Conservation (phyloP, 2,797 vertebrate genomes). For the Coccyzus lansbergi region DNA sequence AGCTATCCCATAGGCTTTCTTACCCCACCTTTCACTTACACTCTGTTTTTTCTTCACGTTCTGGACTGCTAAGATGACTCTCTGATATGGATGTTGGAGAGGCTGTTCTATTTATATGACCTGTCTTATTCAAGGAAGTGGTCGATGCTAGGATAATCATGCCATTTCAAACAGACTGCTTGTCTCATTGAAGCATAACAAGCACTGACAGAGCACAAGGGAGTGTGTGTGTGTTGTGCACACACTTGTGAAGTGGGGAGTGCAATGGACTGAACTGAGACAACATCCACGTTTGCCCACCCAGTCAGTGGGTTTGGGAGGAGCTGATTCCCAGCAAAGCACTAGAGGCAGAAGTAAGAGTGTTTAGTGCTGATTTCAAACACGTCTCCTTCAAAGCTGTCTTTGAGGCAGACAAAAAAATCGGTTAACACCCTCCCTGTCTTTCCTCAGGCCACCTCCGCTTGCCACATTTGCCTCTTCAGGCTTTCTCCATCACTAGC, state of each 20-base stretch:
- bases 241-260: background rate
- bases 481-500: background rate
- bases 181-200: background rate
- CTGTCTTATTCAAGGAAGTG: background rate
- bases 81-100: background rate
- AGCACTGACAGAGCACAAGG: background rate
- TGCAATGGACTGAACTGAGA: rapidly evolving
- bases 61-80: background rate
- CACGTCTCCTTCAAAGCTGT: background rate
- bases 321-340: background rate
- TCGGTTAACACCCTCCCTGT: background rate
- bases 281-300: background rate
- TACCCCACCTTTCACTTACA: background rate
- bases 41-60: background rate
- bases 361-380: background rate
- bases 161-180: constrained; percentile 7
- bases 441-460: background rate
- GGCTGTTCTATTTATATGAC: constrained; percentile 4
- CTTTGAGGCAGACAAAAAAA: background rate
- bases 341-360: background rate
- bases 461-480: background rate
- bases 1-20: background rate
- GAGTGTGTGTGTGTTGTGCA: background rate
- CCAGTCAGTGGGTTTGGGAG: background rate
- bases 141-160: background rate